Evolutionary conservation across 2,797 vertebrate species (phyloP).

Genomic region (Oophaga sylvatica): DNA sequence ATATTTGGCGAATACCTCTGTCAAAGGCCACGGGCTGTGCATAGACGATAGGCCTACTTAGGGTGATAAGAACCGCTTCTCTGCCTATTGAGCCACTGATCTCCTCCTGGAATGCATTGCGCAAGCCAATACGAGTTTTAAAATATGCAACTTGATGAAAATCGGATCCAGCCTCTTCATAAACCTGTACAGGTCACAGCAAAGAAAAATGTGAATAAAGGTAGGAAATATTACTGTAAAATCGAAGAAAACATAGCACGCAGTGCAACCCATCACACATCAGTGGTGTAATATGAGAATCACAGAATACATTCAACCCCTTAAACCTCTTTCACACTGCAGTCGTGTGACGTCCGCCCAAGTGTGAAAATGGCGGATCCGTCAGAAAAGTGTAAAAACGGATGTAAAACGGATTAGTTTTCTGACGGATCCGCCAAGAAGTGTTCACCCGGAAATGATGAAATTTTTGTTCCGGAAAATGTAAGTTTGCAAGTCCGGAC

Average conservation of each 20-base stretch:
- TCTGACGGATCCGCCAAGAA: too few species aligned
- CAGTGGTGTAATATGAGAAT: background rate
- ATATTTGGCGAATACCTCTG: constrained; percentile 78
- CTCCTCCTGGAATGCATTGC: constrained; percentile 95
- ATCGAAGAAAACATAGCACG: background rate
- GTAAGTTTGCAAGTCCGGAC: too few species aligned
- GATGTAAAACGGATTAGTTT: too few species aligned
- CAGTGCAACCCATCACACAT: background rate
- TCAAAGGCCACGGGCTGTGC: constrained; percentile 98
- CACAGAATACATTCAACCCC: too few species aligned
- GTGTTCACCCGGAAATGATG: too few species aligned
- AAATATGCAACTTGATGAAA: constrained; percentile 99
- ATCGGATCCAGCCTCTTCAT: constrained; percentile 98
- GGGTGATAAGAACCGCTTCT: constrained; percentile 96
- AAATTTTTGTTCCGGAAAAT: too few species aligned
- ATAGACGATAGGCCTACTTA: constrained; percentile 96
- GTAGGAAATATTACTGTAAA: background rate
- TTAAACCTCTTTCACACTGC: too few species aligned
- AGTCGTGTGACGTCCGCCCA: too few species aligned
- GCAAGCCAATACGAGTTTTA: constrained; percentile 93
- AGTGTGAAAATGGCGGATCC: too few species aligned
- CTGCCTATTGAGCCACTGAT: constrained; percentile 94
- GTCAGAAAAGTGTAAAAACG: too few species aligned
- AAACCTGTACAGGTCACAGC: constrained; percentile 80
- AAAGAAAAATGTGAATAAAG: background rate